Percentiles rank a stretch among this genome's conserved stretches.
These are phyloP conservation scores for Synergus umbraculus DNA, from an alignment of 2,888 invertebrate species.

Conservation along the genomic window DNA sequence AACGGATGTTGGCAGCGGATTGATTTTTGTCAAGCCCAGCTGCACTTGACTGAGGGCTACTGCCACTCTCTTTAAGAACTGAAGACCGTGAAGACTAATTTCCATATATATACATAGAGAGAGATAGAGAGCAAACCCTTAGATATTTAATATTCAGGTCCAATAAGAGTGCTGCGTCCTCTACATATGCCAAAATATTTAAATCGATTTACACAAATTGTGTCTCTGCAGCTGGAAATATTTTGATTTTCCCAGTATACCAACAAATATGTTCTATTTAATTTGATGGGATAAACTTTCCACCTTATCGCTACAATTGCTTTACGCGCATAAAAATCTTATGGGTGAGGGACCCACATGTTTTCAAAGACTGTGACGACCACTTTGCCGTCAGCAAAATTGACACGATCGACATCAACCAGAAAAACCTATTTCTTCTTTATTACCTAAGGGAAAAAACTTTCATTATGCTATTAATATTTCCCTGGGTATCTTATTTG, in stretches of 20 bases:
- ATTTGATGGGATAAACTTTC: constrained; percentile 2
- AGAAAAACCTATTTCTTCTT: background rate
- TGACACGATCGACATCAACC: background rate
- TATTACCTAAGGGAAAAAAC: background rate
- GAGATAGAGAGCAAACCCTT: background rate
- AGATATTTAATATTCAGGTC: no score
- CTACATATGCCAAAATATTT: no score
- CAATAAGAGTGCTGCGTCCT: no score
- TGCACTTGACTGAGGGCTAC: background rate
- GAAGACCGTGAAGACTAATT: constrained; percentile 11
- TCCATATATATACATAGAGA: background rate
- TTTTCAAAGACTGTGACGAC: background rate
- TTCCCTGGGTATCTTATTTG: no score
- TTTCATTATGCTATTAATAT: background rate
- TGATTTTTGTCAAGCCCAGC: constrained; percentile 25
- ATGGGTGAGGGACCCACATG: background rate
- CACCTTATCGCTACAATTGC: background rate
- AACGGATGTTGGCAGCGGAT: constrained; percentile 21
- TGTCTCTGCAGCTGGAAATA: no score
- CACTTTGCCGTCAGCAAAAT: background rate
- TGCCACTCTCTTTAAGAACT: constrained; percentile 20
- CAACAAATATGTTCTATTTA: constrained; percentile 12
- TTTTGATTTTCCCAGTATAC: no score
- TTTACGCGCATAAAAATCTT: constrained; percentile 6
- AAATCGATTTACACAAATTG: no score